Conservation (phyloP, 2,888 invertebrate genomes). For the Coecobrya sp. region DNA sequence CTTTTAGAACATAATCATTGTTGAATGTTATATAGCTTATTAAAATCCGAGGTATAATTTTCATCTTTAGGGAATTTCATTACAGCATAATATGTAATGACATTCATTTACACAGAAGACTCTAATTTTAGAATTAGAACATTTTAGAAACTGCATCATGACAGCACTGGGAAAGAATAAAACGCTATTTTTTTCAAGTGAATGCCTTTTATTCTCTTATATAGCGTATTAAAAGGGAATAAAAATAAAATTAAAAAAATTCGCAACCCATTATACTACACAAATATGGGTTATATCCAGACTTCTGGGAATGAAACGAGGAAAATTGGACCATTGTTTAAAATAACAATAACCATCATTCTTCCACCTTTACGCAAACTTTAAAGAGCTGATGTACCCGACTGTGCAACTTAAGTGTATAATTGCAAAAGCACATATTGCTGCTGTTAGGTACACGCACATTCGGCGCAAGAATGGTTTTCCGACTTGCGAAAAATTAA, state of each 20-base stretch:
- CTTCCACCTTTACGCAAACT: background rate
- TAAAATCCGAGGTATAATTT: background rate
- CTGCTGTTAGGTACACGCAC: no score
- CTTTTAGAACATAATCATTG: no score
- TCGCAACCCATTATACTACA: background rate
- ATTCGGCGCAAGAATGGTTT: no score
- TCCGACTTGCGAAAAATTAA: no score
- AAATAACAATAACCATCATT: background rate
- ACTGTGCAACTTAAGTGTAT: background rate
- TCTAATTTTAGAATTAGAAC: no score
- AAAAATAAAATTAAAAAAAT: constrained; percentile 52
- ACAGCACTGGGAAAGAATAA: background rate
- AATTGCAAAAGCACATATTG: no score
- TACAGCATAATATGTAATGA: no score
- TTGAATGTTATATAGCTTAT: background rate
- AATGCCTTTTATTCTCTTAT: constrained; percentile 34
- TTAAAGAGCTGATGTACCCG: background rate
- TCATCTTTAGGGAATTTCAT: background rate
- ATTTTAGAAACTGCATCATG: no score
- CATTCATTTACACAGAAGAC: no score
- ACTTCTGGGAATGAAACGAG: background rate
- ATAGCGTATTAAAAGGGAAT: constrained; percentile 55
- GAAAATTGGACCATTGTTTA: background rate
- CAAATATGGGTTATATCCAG: background rate
- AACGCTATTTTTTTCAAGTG: constrained; percentile 38